Evolutionary conservation across 2,113 vertebrate species (phyloP).

Genomic region (Pipra filicauda): DNA sequence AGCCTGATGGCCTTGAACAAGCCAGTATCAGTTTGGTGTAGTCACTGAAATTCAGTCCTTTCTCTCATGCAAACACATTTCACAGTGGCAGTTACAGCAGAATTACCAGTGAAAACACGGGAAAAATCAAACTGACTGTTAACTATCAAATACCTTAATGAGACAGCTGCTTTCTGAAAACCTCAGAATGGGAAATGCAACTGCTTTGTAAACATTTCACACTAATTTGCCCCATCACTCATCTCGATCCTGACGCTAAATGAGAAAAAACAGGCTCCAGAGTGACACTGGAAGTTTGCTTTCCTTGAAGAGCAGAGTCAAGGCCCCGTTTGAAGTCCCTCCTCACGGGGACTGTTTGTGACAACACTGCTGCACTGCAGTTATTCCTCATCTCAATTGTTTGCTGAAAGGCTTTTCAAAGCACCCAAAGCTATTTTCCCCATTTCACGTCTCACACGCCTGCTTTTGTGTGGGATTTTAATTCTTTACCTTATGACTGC

Average conservation of each 20-base stretch:
- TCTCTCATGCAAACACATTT: neutral
- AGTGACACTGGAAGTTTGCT: neutral
- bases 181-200: neutral
- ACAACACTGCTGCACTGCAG: neutral
- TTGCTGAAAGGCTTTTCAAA: neutral
- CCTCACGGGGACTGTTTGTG: neutral
- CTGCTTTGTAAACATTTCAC: slow-evolving; percentile 8
- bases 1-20: neutral
- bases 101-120: neutral
- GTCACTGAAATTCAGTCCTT: neutral
- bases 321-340: neutral
- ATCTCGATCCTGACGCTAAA: neutral
- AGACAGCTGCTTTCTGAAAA: neutral
- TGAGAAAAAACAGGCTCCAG: neutral
- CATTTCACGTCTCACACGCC: neutral
- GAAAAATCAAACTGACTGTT: neutral
- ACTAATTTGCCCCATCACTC: neutral
- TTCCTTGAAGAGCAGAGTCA: neutral
- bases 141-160: neutral
- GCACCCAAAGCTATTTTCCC: neutral
- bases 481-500: neutral
- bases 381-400: neutral
- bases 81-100: neutral
- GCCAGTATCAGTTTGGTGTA: fast-evolving
- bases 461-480: neutral